Conservation (phyloP, 2,113 vertebrate species). For the Platichthys flesus region DNA sequence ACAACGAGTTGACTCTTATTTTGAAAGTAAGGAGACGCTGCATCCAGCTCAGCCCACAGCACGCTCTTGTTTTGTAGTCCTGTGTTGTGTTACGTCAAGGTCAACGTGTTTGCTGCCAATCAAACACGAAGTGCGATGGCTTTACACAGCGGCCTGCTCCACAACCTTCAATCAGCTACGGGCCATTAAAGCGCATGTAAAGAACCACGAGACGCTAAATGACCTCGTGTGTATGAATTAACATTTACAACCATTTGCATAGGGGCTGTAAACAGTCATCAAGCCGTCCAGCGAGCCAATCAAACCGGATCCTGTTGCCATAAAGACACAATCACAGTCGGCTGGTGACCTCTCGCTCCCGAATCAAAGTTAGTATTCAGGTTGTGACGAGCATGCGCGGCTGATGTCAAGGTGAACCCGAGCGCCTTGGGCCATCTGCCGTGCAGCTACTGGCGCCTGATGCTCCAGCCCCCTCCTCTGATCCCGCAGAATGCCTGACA, state of each 20-base stretch:
- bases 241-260: constrained; percentile 12
- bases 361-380: constrained; percentile 47
- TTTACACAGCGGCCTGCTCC: constrained; percentile 14
- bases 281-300: constrained; percentile 36
- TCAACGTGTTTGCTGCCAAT: constrained; percentile 34
- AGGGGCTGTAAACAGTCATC: constrained; percentile 49
- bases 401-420: constrained; percentile 66
- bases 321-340: constrained; percentile 43
- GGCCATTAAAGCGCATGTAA: constrained; percentile 4
- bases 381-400: constrained; percentile 8
- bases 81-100: constrained; percentile 10
- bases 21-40: too few relatives aligned
- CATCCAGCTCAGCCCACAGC: too few relatives aligned
- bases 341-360: constrained; percentile 34
- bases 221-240: neutral
- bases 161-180: constrained; percentile 20
- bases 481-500: constrained; percentile 52
- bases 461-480: constrained; percentile 49
- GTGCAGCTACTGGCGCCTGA: constrained; percentile 34
- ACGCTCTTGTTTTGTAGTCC: too few relatives aligned
- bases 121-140: constrained; percentile 3
- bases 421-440: constrained; percentile 66
- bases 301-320: constrained; percentile 51
- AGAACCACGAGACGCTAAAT: neutral
- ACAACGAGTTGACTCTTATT: too few relatives aligned